Evolutionary conservation across 2,888 invertebrate genomes (phyloP).

Genomic region (Agrochola macilenta): DNA sequence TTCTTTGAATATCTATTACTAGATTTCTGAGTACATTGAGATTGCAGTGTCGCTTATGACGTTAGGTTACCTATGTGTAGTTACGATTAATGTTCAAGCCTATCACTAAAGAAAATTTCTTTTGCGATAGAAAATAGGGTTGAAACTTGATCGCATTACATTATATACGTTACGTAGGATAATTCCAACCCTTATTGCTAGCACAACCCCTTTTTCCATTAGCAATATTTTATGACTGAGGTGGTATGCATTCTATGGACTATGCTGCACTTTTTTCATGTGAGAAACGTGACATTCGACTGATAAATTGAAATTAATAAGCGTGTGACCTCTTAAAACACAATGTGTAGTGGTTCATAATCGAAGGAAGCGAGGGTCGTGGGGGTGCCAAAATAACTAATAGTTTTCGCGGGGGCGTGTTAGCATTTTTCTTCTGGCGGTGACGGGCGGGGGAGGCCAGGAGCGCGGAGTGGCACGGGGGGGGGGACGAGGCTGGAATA

Average conservation of each 20-base stretch:
- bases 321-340: slow-evolving; percentile 64
- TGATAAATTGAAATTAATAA: slow-evolving; percentile 49
- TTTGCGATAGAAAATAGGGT: slow-evolving; percentile 24
- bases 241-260: not conserved
- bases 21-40: slow-evolving; percentile 29
- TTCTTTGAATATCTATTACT: slow-evolving; percentile 34
- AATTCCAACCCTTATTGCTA: slow-evolving; percentile 16
- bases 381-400: slow-evolving; percentile 91
- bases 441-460: slow-evolving; percentile 81
- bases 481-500: slow-evolving; percentile 75
- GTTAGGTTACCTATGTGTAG: not conserved
- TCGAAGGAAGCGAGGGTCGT: slow-evolving; percentile 81
- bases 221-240: not conserved
- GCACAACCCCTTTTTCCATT: not conserved
- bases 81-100: slow-evolving; percentile 22
- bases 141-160: slow-evolving; percentile 29
- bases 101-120: slow-evolving; percentile 19
- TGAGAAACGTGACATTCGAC: not conserved
- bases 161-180: slow-evolving; percentile 3
- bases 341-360: slow-evolving; percentile 82
- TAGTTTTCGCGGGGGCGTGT: slow-evolving; percentile 91
- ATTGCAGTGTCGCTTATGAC: slow-evolving; percentile 27
- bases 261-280: not conserved
- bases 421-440: slow-evolving; percentile 91
- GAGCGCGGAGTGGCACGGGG: slow-evolving; percentile 62